phyloP scores from a whole-genome alignment of 2,113 vertebrate species.

The Tringa solitaria region DNA sequence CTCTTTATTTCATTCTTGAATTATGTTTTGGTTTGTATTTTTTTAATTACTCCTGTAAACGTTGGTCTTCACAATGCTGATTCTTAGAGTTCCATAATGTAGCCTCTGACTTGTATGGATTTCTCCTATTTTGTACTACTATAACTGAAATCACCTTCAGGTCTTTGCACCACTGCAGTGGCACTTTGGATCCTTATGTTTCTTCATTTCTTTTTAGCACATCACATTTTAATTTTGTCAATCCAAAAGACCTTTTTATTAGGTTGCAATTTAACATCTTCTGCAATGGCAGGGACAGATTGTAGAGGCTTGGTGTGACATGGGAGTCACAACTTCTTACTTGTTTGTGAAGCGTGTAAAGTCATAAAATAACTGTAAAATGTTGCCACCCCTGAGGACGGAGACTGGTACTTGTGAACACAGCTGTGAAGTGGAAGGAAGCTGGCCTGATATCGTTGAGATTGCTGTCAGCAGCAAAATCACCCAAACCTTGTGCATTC shows the following conservation, averaged over 20 bases:
- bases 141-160: neutral
- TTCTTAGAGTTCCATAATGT: neutral
- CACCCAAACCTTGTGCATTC: slow-evolving; percentile 41
- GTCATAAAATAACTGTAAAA: neutral
- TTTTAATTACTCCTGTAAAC: neutral
- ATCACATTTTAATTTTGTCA: neutral
- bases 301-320: neutral
- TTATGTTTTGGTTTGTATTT: neutral
- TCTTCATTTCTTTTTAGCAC: neutral
- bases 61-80: neutral
- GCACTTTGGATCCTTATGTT: neutral
- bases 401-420: neutral
- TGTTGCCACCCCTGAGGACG: neutral
- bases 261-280: neutral
- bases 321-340: neutral
- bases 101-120: neutral
- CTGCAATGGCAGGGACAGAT: neutral
- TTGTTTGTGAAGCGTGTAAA: neutral
- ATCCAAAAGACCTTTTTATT: neutral
- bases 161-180: neutral
- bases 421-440: neutral
- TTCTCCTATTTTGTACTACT: neutral
- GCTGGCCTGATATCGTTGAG: neutral
- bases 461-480: slow-evolving; percentile 21
- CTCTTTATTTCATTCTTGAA: neutral